phyloP scores from a whole-genome alignment of 2,113 vertebrate genomes.

The Mus pahari region DNA sequence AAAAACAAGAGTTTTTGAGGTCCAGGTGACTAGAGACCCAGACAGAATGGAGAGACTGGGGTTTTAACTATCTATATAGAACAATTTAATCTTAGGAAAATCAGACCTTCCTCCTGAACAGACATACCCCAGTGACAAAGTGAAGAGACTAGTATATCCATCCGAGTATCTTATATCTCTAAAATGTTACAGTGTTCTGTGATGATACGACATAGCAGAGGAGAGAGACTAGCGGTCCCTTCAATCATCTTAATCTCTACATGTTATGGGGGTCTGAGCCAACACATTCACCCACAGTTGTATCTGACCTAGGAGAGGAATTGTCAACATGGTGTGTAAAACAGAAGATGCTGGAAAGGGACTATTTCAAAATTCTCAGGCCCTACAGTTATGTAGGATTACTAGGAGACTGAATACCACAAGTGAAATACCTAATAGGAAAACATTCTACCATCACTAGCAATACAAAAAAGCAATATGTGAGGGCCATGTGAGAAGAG shows the following conservation, averaged over 20 bases:
- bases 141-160: background rate
- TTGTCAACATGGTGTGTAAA: background rate
- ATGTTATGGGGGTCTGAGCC: background rate
- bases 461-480: slow-evolving; percentile 22
- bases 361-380: background rate
- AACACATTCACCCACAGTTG: background rate
- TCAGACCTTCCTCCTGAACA: background rate
- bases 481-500: background rate
- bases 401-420: slow-evolving; percentile 19
- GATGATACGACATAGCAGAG: background rate
- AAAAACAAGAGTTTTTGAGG: background rate
- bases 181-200: background rate
- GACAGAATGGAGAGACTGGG: background rate
- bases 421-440: background rate
- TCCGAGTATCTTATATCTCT: background rate
- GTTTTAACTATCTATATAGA: fast-evolving
- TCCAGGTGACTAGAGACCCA: background rate
- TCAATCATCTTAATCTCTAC: background rate
- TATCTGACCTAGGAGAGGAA: background rate
- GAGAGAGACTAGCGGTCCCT: background rate
- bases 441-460: background rate
- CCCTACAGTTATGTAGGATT: background rate
- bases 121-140: background rate
- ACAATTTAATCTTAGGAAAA: background rate
- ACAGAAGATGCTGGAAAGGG: background rate